Conservation (phyloP, 2,797 vertebrate genomes). For the Pogoniulus pusillus region DNA sequence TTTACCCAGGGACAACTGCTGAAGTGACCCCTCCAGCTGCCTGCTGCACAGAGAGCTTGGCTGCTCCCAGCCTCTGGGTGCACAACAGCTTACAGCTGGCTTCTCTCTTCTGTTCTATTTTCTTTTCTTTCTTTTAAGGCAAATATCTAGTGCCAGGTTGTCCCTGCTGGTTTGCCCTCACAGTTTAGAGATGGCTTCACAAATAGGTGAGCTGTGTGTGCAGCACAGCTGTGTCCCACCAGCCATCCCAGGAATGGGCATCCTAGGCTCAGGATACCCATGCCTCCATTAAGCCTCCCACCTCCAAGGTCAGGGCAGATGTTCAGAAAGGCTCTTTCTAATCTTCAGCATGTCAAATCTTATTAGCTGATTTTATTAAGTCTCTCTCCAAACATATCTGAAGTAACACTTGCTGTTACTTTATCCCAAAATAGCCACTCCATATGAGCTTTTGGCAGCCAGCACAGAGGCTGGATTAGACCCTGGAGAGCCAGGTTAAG, state of each 20-base stretch:
- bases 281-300: neutral
- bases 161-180: neutral
- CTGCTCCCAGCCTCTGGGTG: neutral
- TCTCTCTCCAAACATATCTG: slow-evolving; percentile 32
- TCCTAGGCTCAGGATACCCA: neutral
- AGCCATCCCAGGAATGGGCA: neutral
- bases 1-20: neutral
- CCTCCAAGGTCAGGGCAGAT: neutral
- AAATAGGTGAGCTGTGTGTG: neutral
- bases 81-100: neutral
- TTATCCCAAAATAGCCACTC: slow-evolving; percentile 20
- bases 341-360: slow-evolving; percentile 22
- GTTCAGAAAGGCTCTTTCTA: neutral
- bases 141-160: neutral
- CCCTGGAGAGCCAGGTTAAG: neutral
- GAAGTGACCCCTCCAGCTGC: neutral
- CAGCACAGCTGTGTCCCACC: neutral
- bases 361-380: slow-evolving; percentile 45
- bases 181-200: neutral
- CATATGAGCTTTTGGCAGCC: slow-evolving; percentile 24
- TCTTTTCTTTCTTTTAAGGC: neutral
- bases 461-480: neutral
- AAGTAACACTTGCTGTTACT: slow-evolving; percentile 13
- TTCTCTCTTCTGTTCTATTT: neutral
- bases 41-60: neutral